Evolutionary conservation across 2,113 vertebrate species (phyloP).

Genomic region (Elgaria multicarinata): DNA sequence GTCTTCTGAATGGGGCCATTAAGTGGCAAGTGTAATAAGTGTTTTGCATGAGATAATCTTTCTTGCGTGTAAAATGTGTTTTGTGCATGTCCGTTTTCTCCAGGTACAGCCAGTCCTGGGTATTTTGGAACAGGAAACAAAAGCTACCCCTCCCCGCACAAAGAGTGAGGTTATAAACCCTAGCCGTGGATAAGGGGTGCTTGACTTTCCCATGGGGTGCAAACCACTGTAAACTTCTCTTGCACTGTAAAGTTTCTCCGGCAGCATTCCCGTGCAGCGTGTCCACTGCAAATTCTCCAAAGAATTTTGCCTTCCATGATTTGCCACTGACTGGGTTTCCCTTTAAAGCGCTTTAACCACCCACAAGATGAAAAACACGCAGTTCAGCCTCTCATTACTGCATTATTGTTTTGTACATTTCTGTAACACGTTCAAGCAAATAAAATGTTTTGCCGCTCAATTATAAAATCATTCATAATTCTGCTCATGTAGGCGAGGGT

Average conservation of each 20-base stretch:
- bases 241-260: background rate
- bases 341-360: background rate
- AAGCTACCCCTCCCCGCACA: fast-evolving
- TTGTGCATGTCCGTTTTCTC: too few relatives aligned
- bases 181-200: background rate
- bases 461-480: background rate
- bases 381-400: background rate
- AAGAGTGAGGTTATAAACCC: background rate
- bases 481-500: background rate
- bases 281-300: background rate
- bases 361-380: background rate
- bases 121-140: too few relatives aligned
- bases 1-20: too few relatives aligned
- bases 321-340: background rate
- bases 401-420: background rate
- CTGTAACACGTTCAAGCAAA: background rate
- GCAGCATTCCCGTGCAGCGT: background rate
- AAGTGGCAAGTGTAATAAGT: too few relatives aligned
- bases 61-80: too few relatives aligned
- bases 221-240: background rate
- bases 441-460: background rate
- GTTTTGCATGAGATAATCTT: too few relatives aligned
- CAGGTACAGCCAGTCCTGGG: too few relatives aligned
- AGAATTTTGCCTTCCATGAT: background rate
- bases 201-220: background rate